A percentile compares a stretch with the other conserved stretches of the same genome.
Evolutionary conservation across 2,888 invertebrate genomes (phyloP).

Genomic region (Ctenicera cuprea): DNA sequence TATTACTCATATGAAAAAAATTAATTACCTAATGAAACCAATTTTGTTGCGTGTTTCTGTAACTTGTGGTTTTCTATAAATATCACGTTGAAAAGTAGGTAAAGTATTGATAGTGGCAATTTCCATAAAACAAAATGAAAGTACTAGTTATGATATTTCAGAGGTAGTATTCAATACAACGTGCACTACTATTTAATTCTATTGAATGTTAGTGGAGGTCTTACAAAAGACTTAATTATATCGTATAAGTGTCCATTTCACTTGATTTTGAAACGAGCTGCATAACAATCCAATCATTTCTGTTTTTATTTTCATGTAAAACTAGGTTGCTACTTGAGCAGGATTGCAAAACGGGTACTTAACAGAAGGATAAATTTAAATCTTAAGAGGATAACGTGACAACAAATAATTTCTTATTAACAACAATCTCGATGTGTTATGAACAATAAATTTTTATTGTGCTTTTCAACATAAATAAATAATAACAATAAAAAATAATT

Average conservation of each 20-base stretch:
- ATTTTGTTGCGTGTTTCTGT: too few species aligned
- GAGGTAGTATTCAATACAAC: constrained; percentile 3
- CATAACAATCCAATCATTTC: too few species aligned
- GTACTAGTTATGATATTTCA: neutral
- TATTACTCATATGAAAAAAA: too few species aligned
- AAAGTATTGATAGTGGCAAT: neutral
- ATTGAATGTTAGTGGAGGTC: neutral
- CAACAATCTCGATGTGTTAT: too few species aligned
- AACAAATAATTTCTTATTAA: too few species aligned
- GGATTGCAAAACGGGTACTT: neutral
- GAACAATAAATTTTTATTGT: too few species aligned
- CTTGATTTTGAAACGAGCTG: neutral
- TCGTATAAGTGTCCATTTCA: neutral
- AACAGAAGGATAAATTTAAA: too few species aligned
- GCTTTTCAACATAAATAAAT: too few species aligned
- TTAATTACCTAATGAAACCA: too few species aligned
- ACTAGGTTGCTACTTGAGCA: neutral
- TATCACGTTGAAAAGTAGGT: neutral
- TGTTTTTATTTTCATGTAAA: neutral
- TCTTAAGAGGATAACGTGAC: too few species aligned
- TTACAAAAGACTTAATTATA: constrained; percentile 17
- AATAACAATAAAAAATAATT: too few species aligned
- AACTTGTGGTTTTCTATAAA: too few species aligned
- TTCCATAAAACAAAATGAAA: constrained; percentile 1
- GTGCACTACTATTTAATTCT: constrained; percentile 5